phyloP scores from a whole-genome alignment of 2,888 invertebrate species.

The Rhamnusium bicolor region DNA sequence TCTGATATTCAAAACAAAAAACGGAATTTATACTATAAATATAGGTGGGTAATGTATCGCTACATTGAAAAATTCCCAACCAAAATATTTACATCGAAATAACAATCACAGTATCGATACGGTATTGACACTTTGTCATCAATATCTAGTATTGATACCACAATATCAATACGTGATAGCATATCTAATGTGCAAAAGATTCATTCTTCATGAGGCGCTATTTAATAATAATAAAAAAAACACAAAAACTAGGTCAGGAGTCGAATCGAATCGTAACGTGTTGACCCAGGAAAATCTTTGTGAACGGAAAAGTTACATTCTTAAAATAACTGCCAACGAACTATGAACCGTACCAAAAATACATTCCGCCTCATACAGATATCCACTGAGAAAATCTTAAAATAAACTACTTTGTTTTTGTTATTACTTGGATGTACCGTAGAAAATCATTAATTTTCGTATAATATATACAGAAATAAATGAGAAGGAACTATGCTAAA shows the following conservation, averaged over 20 bases:
- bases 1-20: too few relatives aligned
- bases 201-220: neutral
- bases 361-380: conserved; percentile 1
- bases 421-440: neutral
- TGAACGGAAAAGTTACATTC: conserved; percentile 5
- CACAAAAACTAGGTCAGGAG: neutral
- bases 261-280: conserved; percentile 1
- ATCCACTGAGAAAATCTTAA: neutral
- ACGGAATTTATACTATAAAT: too few relatives aligned
- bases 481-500: too few relatives aligned
- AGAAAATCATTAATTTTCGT: neutral
- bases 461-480: neutral
- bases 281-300: conserved; percentile 8
- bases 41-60: too few relatives aligned
- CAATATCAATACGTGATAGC: too few relatives aligned
- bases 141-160: too few relatives aligned
- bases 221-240: neutral
- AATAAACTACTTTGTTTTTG: conserved; percentile 17
- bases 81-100: too few relatives aligned
- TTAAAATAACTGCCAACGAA: conserved; percentile 17
- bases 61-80: too few relatives aligned
- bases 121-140: too few relatives aligned
- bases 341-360: conserved; percentile 8
- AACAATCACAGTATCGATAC: too few relatives aligned
- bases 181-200: neutral